phyloP scores from a whole-genome alignment of 1,140 invertebrate genomes.

The Heterodera carotae region DNA sequence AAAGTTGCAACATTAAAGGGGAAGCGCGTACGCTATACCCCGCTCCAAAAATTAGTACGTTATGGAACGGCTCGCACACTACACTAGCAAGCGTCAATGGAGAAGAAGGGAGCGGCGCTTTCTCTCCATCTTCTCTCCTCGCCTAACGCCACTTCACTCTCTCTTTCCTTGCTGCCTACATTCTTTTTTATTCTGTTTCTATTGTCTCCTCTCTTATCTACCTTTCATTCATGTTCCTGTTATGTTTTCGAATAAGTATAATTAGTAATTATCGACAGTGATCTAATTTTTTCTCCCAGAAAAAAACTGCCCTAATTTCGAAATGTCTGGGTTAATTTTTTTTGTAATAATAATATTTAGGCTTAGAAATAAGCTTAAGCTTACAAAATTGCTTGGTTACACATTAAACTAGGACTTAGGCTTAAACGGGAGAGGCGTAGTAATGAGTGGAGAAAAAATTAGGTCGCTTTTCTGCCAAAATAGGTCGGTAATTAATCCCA shows the following conservation, averaged over 20 bases:
- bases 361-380: constrained; percentile 7
- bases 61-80: not conserved
- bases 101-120: constrained; percentile 6
- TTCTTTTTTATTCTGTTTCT: constrained; percentile 8
- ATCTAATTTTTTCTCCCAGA: constrained; percentile 7
- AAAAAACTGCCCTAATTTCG: constrained; percentile 7
- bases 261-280: constrained; percentile 7
- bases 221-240: constrained; percentile 7
- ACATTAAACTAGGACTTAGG: constrained; percentile 7
- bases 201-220: constrained; percentile 7
- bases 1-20: not conserved
- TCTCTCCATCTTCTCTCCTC: constrained; percentile 6
- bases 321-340: constrained; percentile 7
- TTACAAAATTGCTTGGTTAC: constrained; percentile 7
- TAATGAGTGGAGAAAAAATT: constrained; percentile 7
- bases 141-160: not conserved
- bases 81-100: not conserved
- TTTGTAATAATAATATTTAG: constrained; percentile 8
- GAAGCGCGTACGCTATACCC: constrained; percentile 6
- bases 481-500: constrained; percentile 7
- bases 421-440: constrained; percentile 6
- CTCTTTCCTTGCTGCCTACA: constrained; percentile 6
- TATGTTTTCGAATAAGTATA: constrained; percentile 8
- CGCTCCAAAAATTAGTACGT: constrained; percentile 4
- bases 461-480: constrained; percentile 6